These are phyloP conservation scores for Petroica traversi DNA, from an alignment of 2,113 vertebrate genomes.

Conservation along the genomic window DNA sequence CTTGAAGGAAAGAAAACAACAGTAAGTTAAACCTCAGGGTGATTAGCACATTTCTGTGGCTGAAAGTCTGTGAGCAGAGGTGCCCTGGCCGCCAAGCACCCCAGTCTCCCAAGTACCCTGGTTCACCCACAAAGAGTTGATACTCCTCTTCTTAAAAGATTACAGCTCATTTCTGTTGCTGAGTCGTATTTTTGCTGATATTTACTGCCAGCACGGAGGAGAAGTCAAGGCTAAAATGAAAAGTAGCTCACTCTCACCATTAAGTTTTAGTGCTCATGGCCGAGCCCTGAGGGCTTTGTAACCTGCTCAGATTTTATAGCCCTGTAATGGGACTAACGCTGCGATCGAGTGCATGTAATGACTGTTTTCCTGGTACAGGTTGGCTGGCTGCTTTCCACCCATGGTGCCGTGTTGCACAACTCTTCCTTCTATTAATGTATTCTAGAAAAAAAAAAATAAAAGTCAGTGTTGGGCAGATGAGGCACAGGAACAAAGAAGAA, in stretches of 20 bases:
- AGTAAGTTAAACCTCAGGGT: neutral
- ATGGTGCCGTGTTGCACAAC: neutral
- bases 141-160: neutral
- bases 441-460: neutral
- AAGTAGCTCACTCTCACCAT: neutral
- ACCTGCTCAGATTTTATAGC: neutral
- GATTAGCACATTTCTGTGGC: neutral
- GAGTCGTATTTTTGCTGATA: neutral
- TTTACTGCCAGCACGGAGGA: neutral
- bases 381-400: neutral
- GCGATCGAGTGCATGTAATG: neutral
- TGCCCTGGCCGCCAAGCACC: accelerated
- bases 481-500: neutral
- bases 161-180: neutral
- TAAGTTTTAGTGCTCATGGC: neutral
- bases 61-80: neutral
- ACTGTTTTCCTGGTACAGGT: neutral
- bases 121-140: neutral
- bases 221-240: neutral
- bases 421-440: neutral
- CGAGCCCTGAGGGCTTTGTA: neutral
- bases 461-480: neutral
- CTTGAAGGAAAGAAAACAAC: neutral
- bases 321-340: neutral
- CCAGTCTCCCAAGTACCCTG: accelerated